Evolutionary conservation across 2,888 invertebrate genomes (phyloP).

Genomic region (Nymphalis urticae): DNA sequence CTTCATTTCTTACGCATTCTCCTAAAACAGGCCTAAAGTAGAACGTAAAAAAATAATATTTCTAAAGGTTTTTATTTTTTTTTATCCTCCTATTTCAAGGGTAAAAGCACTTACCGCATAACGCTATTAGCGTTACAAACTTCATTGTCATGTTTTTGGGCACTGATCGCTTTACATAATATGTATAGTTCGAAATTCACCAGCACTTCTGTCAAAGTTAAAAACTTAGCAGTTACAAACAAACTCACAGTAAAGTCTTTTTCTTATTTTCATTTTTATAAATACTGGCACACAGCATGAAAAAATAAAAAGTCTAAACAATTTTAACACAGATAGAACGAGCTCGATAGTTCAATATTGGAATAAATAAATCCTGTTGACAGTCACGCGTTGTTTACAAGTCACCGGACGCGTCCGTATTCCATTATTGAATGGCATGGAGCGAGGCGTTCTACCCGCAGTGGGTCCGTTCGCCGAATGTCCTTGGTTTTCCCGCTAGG

Average conservation of each 20-base stretch:
- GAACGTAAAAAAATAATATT: conserved; percentile 11
- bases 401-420: conserved; percentile 62
- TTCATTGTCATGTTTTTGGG: conserved; percentile 60
- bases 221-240: conserved; percentile 31
- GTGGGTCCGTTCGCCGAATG: conserved; percentile 61
- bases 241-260: conserved; percentile 30
- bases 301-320: not conserved
- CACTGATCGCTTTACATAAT: conserved; percentile 41
- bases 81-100: conserved; percentile 10
- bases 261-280: conserved; percentile 32
- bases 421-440: conserved; percentile 55
- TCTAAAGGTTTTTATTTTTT: conserved; percentile 19
- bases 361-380: conserved; percentile 24
- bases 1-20: conserved; percentile 6
- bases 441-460: conserved; percentile 52
- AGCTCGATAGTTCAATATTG: conserved; percentile 24
- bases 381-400: conserved; percentile 52
- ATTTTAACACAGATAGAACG: conserved; percentile 2
- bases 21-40: not conserved
- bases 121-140: conserved; percentile 62
- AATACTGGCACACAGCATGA: conserved; percentile 17
- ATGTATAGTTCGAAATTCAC: conserved; percentile 47
- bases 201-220: conserved; percentile 41
- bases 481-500: conserved; percentile 77
- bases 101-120: conserved; percentile 65